Percentiles rank a stretch among this genome's conserved stretches.
phyloP scores from a whole-genome alignment of 2,888 invertebrate genomes.

The Oscheius onirici region DNA sequence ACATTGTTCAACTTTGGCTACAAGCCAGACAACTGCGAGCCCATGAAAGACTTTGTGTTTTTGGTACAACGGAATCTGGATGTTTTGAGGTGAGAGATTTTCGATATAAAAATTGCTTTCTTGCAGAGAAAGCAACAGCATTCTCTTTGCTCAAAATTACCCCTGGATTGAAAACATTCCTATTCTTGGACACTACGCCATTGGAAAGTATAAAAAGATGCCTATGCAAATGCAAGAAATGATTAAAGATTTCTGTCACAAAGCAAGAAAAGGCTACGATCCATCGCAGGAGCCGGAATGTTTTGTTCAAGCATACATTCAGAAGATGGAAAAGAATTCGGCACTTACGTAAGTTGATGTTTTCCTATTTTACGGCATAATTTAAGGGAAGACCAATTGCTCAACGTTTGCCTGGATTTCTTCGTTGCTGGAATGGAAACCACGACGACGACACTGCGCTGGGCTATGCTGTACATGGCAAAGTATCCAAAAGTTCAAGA shows the following conservation, averaged over 20 bases:
- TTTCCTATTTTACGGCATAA: too few species aligned
- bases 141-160: slow-evolving; percentile 4
- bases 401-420: slow-evolving; percentile 42
- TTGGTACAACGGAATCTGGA: background rate
- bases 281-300: slow-evolving; percentile 36
- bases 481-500: slow-evolving; percentile 50
- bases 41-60: slow-evolving; percentile 36
- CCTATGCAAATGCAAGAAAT: background rate
- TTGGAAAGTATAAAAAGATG: background rate
- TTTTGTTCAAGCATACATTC: slow-evolving; percentile 50
- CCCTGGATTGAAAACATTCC: slow-evolving; percentile 31
- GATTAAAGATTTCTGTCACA: slow-evolving; percentile 26
- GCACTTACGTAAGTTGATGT: too few species aligned
- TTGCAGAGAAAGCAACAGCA: background rate
- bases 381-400: slow-evolving; percentile 16
- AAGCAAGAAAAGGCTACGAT: slow-evolving; percentile 26
- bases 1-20: slow-evolving; percentile 48
- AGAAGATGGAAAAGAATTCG: slow-evolving; percentile 26
- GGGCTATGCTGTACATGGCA: slow-evolving; percentile 49
- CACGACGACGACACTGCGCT: slow-evolving; percentile 51
- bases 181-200: slow-evolving; percentile 6
- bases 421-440: slow-evolving; percentile 64
- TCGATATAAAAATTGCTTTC: background rate
- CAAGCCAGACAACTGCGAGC: slow-evolving; percentile 33
- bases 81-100: background rate